Percentiles rank a stretch among this genome's conserved stretches.
phyloP scores from a whole-genome alignment of 2,888 invertebrate species.

The Nineta flava region DNA sequence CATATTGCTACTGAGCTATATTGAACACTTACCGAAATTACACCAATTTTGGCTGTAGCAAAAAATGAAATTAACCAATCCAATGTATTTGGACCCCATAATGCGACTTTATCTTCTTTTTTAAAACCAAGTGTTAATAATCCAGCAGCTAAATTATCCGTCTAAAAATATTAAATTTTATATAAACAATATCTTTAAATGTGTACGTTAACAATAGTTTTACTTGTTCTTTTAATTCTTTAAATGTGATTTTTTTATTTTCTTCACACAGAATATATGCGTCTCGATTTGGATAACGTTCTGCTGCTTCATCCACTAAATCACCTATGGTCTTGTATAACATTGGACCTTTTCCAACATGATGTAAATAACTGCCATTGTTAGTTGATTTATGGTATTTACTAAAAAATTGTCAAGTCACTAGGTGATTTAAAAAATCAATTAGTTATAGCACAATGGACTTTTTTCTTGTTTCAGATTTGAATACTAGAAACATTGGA shows the following conservation, averaged over 20 bases:
- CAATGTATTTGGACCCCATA: conserved; percentile 63
- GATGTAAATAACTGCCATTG: conserved; percentile 33
- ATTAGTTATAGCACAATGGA: too few relatives aligned
- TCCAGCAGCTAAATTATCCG: conserved; percentile 55
- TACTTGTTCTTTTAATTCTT: conserved; percentile 30
- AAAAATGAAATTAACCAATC: conserved; percentile 62
- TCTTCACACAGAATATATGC: conserved; percentile 40
- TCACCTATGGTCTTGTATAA: conserved; percentile 38
- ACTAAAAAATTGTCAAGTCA: too few relatives aligned
- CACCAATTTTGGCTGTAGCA: conserved; percentile 54
- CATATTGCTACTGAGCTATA: too few relatives aligned
- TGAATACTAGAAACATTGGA: too few relatives aligned
- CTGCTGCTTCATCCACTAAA: conserved; percentile 33
- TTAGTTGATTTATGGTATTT: not conserved
- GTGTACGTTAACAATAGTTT: too few relatives aligned
- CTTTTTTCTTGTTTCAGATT: too few relatives aligned
- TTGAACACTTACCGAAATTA: conserved; percentile 40
- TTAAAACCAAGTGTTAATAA: conserved; percentile 48
- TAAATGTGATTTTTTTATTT: conserved; percentile 33
- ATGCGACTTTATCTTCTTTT: conserved; percentile 56
- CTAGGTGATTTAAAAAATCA: too few relatives aligned
- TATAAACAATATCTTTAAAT: too few relatives aligned
- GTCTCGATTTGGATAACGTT: conserved; percentile 35
- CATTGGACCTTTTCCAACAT: conserved; percentile 33
- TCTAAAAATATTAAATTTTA: too few relatives aligned